Evolutionary conservation across 2,888 invertebrate genomes (phyloP).

Genomic region (Prenolepis imparis): DNA sequence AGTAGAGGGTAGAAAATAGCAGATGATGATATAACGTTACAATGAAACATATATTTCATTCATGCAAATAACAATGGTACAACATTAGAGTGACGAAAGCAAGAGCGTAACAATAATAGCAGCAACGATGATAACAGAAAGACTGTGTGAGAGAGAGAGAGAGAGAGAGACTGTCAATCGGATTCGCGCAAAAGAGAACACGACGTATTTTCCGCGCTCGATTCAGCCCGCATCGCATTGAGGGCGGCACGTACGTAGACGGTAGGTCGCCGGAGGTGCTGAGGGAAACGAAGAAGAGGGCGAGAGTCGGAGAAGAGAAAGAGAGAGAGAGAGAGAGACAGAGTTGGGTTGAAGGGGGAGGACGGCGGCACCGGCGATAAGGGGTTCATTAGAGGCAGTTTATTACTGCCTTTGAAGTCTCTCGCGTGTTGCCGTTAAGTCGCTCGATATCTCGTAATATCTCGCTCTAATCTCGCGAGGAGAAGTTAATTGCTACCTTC

Average conservation of each 20-base stretch:
- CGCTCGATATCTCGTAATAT: constrained; percentile 86
- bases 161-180: constrained; percentile 38
- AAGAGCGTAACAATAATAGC: constrained; percentile 19
- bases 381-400: constrained; percentile 86
- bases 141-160: background rate
- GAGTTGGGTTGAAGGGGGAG: constrained; percentile 24
- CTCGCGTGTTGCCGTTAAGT: constrained; percentile 86
- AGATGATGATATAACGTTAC: background rate
- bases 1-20: constrained; percentile 19
- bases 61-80: constrained; percentile 20
- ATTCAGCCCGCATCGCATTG: constrained; percentile 71
- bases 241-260: constrained; percentile 67
- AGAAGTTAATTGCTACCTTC: constrained; percentile 85
- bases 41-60: constrained; percentile 20
- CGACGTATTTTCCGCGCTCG: constrained; percentile 74
- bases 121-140: constrained; percentile 17
- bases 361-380: constrained; percentile 81
- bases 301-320: constrained; percentile 2
- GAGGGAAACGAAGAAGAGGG: constrained; percentile 64
- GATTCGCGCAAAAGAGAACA: constrained; percentile 54
- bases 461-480: constrained; percentile 86
- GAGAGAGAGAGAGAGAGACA: too few relatives aligned
- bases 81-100: constrained; percentile 23
- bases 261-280: constrained; percentile 75
- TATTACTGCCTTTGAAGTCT: constrained; percentile 86